Conservation (phyloP, 2,113 vertebrate species). For the Tyrannus savana region DNA sequence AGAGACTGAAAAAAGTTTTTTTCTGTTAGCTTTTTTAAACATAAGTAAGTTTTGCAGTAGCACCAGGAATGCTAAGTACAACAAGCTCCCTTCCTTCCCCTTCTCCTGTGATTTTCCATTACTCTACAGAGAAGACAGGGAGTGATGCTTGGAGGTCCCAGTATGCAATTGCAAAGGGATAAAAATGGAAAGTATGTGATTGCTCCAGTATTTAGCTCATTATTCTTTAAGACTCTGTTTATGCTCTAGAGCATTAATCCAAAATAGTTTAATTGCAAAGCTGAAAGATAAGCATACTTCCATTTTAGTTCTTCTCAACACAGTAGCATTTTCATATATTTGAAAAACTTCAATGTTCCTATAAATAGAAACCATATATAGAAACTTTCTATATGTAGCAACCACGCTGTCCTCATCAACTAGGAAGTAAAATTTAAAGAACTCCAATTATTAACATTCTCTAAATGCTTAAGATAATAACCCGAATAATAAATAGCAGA, state of each 20-base stretch:
- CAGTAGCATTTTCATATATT: background rate
- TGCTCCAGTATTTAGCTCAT: slow-evolving; percentile 23
- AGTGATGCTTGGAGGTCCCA: background rate
- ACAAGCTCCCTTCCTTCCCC: background rate
- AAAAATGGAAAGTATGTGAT: slow-evolving; percentile 26
- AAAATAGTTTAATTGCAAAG: background rate
- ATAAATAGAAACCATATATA: background rate
- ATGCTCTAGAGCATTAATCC: background rate
- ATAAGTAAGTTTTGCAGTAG: background rate
- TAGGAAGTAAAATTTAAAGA: background rate
- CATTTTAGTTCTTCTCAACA: background rate
- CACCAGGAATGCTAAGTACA: background rate
- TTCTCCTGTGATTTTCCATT: background rate
- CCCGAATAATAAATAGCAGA: background rate
- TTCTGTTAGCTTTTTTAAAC: background rate
- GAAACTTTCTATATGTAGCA: background rate
- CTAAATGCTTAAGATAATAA: background rate
- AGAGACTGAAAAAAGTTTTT: rapidly evolving
- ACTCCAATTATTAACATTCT: background rate
- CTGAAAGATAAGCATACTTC: background rate
- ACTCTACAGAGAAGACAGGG: background rate
- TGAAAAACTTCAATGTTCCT: background rate
- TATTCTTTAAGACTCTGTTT: slow-evolving; percentile 21
- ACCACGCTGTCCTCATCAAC: background rate
- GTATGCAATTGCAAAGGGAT: background rate